Evolutionary conservation across 2,888 invertebrate genomes (phyloP).

Genomic region (Diploptera punctata): DNA sequence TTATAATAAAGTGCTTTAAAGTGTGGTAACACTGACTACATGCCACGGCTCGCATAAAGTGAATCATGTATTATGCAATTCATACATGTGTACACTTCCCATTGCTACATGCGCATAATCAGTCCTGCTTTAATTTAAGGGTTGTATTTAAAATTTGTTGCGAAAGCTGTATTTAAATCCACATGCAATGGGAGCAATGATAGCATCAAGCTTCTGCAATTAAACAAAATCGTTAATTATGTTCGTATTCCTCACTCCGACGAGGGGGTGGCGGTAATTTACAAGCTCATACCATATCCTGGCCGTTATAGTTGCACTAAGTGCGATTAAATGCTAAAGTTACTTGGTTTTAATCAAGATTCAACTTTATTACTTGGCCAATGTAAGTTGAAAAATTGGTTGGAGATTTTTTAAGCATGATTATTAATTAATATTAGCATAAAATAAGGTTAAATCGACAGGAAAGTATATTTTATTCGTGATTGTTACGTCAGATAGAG

Average conservation of each 20-base stretch:
- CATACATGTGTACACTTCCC: background rate
- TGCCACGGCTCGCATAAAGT: too few species aligned
- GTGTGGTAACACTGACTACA: too few species aligned
- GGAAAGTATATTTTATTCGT: background rate
- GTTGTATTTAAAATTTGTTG: background rate
- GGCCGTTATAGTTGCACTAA: background rate
- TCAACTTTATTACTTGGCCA: too few species aligned
- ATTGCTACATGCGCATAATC: background rate
- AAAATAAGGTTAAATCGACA: background rate
- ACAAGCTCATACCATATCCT: background rate
- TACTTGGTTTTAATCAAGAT: too few species aligned
- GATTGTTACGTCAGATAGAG: background rate
- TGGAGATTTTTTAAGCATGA: background rate
- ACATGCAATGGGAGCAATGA: background rate
- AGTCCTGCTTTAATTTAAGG: background rate
- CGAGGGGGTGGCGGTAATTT: background rate
- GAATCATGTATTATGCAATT: too few species aligned
- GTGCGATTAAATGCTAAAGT: slow-evolving; percentile 6
- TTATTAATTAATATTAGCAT: slow-evolving; percentile 5
- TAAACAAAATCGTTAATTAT: slow-evolving; percentile 10
- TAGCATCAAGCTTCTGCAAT: background rate
- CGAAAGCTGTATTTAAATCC: background rate
- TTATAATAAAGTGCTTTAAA: too few species aligned
- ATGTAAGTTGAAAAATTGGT: background rate
- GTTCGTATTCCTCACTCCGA: background rate